Percentiles rank a stretch among this genome's conserved stretches.
Evolutionary conservation across 2,797 vertebrate genomes (phyloP).

Genomic region (Zenarchopterus dispar): DNA sequence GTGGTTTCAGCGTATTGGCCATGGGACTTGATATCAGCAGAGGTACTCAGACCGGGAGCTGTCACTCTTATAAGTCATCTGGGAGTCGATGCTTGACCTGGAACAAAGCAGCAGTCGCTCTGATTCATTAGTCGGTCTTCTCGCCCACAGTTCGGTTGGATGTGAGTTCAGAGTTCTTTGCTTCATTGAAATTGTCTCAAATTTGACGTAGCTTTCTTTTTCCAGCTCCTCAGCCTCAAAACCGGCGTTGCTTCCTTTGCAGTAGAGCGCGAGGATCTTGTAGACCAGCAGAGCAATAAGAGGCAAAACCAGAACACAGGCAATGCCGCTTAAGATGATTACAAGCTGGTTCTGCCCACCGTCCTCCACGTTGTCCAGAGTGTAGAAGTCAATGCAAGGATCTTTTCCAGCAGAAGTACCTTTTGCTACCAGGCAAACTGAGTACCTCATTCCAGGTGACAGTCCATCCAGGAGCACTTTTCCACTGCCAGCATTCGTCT

Average conservation of each 20-base stretch:
- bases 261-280: constrained; percentile 88
- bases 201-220: constrained; percentile 94
- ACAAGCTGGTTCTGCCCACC: constrained; percentile 76
- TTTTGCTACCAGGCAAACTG: constrained; percentile 90
- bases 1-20: constrained; percentile 28
- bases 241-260: constrained; percentile 73
- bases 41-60: constrained; percentile 87
- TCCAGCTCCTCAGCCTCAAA: constrained; percentile 85
- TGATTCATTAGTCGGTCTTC: constrained; percentile 87
- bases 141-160: constrained; percentile 88
- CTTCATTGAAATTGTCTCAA: constrained; percentile 92
- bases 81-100: constrained; percentile 91
- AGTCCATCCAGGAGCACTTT: constrained; percentile 89
- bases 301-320: constrained; percentile 84
- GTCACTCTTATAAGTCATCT: constrained; percentile 91
- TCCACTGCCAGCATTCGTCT: constrained; percentile 84
- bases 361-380: constrained; percentile 67
- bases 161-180: constrained; percentile 80
- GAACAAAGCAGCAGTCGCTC: constrained; percentile 93
- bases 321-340: constrained; percentile 81
- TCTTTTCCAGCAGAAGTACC: constrained; percentile 83
- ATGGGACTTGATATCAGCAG: constrained; percentile 72
- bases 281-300: constrained; percentile 91
- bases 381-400: constrained; percentile 92
- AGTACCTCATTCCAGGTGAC: constrained; percentile 86